Evolutionary conservation across 2,888 invertebrate species (phyloP).

Genomic region (Dryadula phaetusa): DNA sequence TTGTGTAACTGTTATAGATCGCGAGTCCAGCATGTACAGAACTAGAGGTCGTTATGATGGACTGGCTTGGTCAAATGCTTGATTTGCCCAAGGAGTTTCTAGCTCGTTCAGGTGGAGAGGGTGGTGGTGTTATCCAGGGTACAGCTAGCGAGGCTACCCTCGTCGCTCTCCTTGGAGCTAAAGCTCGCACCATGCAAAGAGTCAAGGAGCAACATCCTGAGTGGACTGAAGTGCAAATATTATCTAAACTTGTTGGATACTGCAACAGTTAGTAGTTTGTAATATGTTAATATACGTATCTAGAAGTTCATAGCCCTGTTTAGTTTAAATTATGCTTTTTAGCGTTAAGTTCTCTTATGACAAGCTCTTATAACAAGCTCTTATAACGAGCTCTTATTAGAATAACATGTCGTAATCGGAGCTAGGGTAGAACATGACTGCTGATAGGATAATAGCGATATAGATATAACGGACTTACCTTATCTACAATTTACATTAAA

Average conservation of each 20-base stretch:
- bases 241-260: slow-evolving; percentile 93
- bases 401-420: too few species aligned
- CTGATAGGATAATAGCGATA: too few species aligned
- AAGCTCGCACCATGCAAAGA: slow-evolving; percentile 88
- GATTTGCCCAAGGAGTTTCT: slow-evolving; percentile 93
- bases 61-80: slow-evolving; percentile 98
- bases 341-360: too few species aligned
- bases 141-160: slow-evolving; percentile 98
- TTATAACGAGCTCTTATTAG: too few species aligned
- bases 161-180: slow-evolving; percentile 95
- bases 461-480: neutral
- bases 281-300: neutral
- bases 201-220: slow-evolving; percentile 89
- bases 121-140: slow-evolving; percentile 95
- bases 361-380: too few species aligned
- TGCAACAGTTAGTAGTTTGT: slow-evolving; percentile 88
- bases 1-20: slow-evolving; percentile 86
- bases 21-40: slow-evolving; percentile 98
- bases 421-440: too few species aligned
- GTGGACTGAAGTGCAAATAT: slow-evolving; percentile 88
- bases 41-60: slow-evolving; percentile 96
- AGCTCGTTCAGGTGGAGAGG: slow-evolving; percentile 92
- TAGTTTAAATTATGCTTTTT: neutral
- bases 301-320: too few species aligned
- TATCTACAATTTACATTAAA: neutral